These are phyloP conservation scores for Hesperophylax magnus DNA, from an alignment of 1,140 invertebrate genomes.

Conservation along the genomic window DNA sequence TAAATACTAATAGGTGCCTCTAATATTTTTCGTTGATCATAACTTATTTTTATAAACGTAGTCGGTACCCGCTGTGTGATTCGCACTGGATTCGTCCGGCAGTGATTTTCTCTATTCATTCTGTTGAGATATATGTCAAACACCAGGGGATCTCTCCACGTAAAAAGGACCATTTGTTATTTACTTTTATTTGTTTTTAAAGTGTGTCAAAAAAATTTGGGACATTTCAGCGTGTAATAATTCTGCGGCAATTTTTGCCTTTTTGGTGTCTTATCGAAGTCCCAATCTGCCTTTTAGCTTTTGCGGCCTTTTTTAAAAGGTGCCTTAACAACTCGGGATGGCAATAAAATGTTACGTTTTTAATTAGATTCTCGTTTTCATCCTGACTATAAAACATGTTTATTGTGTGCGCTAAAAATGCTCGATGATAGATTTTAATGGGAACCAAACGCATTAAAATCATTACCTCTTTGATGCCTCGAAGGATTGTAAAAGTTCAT, in stretches of 20 bases:
- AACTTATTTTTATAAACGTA: too few species aligned
- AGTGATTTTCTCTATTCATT: neutral
- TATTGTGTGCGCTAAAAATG: neutral
- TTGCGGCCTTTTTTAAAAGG: conserved; percentile 2
- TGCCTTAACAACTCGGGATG: neutral
- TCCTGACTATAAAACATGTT: neutral
- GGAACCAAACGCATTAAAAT: conserved; percentile 15
- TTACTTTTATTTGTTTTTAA: neutral
- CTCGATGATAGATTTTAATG: neutral
- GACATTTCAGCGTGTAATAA: neutral
- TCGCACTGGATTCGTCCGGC: too few species aligned
- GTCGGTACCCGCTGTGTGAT: too few species aligned
- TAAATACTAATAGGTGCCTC: too few species aligned
- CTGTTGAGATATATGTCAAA: neutral
- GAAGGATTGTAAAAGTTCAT: too few species aligned
- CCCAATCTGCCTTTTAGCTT: neutral
- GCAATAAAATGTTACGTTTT: conserved; percentile 1
- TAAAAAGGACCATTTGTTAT: neutral
- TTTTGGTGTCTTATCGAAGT: neutral
- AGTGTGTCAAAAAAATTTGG: conserved; percentile 8
- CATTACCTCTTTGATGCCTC: neutral
- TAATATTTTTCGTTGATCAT: too few species aligned
- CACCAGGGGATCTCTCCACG: neutral
- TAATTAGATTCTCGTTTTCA: neutral
- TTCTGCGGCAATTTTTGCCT: neutral